phyloP scores from a whole-genome alignment of 2,888 invertebrate species.

The Sympetrum striolatum region DNA sequence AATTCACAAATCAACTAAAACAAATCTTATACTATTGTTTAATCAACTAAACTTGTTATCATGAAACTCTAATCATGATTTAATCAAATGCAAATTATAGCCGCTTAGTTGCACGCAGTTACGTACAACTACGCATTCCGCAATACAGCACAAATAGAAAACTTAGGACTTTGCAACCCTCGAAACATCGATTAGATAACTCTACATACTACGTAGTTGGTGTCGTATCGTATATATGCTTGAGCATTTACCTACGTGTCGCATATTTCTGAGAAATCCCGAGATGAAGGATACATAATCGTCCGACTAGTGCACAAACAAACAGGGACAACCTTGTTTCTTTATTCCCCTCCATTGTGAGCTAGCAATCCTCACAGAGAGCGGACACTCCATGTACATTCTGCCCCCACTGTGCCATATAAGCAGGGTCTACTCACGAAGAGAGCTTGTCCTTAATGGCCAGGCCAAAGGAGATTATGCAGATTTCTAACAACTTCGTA shows the following conservation, averaged over 20 bases:
- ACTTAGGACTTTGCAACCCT: too few relatives aligned
- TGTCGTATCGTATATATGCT: too few relatives aligned
- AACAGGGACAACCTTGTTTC: too few relatives aligned
- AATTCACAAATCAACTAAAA: too few relatives aligned
- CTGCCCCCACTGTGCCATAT: neutral
- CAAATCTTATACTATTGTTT: too few relatives aligned
- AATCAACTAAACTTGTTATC: too few relatives aligned
- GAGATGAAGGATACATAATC: neutral
- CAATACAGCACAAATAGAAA: too few relatives aligned
- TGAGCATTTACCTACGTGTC: neutral
- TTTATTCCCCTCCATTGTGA: neutral
- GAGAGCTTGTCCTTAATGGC: conserved; percentile 22
- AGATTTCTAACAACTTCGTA: conserved; percentile 23
- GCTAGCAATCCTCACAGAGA: neutral
- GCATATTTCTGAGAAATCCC: neutral
- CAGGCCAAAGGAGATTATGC: conserved; percentile 36
- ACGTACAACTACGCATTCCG: too few relatives aligned
- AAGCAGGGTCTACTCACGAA: conserved; percentile 3
- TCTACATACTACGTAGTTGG: too few relatives aligned
- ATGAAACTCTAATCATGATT: too few relatives aligned
- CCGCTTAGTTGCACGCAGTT: too few relatives aligned
- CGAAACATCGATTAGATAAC: neutral
- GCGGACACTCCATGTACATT: neutral
- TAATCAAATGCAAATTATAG: too few relatives aligned
- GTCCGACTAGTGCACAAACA: neutral